phyloP scores from a whole-genome alignment of 1,140 invertebrate species.

The Gonioctena quinquepunctata region DNA sequence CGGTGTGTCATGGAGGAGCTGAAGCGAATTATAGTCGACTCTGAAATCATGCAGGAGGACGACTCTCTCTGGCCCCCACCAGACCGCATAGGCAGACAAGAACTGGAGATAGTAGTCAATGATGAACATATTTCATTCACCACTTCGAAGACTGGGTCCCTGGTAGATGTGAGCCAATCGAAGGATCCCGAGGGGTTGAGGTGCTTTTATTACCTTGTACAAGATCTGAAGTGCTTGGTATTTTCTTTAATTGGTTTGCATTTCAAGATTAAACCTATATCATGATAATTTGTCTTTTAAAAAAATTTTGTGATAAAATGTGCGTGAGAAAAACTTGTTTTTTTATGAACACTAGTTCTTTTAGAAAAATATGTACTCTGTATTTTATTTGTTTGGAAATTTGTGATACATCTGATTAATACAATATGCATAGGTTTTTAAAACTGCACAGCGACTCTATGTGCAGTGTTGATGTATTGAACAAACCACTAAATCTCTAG shows the following conservation, averaged over 20 bases:
- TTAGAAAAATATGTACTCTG: no score
- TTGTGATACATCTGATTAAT: no score
- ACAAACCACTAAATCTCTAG: no score
- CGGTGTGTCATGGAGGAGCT: slow-evolving; percentile 97
- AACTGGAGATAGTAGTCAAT: slow-evolving; percentile 98
- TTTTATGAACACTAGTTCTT: no score
- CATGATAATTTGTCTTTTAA: slow-evolving; percentile 54
- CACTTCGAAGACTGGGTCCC: slow-evolving; percentile 98
- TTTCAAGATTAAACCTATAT: slow-evolving; percentile 99
- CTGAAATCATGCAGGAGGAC: slow-evolving; percentile 99
- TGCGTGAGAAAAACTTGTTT: no score
- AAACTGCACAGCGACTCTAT: no score
- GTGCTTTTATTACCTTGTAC: slow-evolving; percentile 98
- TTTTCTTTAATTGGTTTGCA: slow-evolving; percentile 99
- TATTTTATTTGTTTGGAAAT: no score
- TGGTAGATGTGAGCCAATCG: slow-evolving; percentile 97
- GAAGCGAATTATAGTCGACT: slow-evolving; percentile 97
- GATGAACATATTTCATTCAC: slow-evolving; percentile 99
- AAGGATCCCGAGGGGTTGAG: slow-evolving; percentile 96
- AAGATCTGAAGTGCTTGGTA: slow-evolving; percentile 98
- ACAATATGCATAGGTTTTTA: no score
- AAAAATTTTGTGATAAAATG: neutral
- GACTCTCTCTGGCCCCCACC: slow-evolving; percentile 96
- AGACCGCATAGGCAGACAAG: slow-evolving; percentile 95
- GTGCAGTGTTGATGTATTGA: no score